Conservation (phyloP, 2,113 vertebrate genomes). For the Trochalopteron elliotii region DNA sequence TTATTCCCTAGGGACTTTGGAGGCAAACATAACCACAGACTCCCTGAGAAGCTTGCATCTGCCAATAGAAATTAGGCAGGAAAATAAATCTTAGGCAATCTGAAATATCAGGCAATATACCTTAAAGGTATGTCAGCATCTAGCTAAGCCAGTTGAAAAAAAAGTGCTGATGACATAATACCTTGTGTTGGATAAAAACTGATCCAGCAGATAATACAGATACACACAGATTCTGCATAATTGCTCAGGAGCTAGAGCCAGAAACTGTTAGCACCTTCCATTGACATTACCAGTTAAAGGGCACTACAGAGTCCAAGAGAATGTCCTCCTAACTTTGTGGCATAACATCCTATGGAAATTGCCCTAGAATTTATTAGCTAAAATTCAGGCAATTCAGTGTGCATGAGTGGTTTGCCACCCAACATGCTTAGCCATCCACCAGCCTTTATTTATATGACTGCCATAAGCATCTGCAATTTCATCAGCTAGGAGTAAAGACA, state of each 20-base stretch:
- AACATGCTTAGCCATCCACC: background rate
- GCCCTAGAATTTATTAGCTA: background rate
- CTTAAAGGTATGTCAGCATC: background rate
- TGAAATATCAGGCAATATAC: background rate
- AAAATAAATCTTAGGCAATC: background rate
- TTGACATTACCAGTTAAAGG: background rate
- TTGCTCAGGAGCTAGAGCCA: background rate
- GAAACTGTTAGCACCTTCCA: background rate
- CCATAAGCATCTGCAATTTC: background rate
- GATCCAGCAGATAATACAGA: background rate
- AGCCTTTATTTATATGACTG: background rate
- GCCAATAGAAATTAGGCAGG: background rate
- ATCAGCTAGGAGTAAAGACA: background rate
- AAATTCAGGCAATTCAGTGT: background rate
- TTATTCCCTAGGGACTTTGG: background rate
- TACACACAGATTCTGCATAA: background rate
- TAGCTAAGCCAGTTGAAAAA: background rate
- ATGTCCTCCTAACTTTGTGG: background rate
- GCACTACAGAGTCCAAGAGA: background rate
- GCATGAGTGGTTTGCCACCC: background rate
- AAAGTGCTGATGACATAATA: background rate
- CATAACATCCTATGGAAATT: background rate
- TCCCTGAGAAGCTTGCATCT: background rate
- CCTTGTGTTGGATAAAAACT: background rate
- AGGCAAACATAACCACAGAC: background rate